Percentiles rank a stretch among this genome's conserved stretches.
These are phyloP conservation scores for Lepisosteus osseus DNA, from an alignment of 2,113 vertebrate species.

Conservation along the genomic window DNA sequence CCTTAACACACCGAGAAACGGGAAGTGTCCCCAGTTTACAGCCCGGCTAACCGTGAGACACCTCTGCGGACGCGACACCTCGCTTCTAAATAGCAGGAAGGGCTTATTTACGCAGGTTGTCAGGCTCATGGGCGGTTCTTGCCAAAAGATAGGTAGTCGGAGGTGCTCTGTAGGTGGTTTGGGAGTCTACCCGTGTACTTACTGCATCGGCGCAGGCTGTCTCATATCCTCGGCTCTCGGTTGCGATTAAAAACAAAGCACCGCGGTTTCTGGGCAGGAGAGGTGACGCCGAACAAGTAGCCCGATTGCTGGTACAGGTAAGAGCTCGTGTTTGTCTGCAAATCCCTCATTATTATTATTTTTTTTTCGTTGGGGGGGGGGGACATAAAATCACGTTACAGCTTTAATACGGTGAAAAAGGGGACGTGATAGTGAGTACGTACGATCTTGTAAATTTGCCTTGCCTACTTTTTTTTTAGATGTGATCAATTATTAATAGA, in stretches of 20 bases:
- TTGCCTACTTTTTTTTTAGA: too few species aligned
- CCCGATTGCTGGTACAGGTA: constrained; percentile 13
- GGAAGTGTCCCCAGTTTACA: constrained; percentile 13
- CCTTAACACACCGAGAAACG: constrained; percentile 7
- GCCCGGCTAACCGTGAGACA: neutral
- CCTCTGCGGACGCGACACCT: neutral
- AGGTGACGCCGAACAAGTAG: constrained; percentile 23
- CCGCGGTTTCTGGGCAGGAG: constrained; percentile 48
- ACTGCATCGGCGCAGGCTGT: too few species aligned
- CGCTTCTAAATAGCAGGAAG: neutral
- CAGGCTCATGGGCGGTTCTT: constrained; percentile 16
- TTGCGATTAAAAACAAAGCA: constrained; percentile 27
- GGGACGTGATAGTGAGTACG: too few species aligned
- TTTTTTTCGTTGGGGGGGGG: too few species aligned
- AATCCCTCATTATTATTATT: too few species aligned
- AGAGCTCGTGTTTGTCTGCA: too few species aligned
- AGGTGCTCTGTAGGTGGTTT: neutral
- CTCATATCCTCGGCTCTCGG: constrained; percentile 29
- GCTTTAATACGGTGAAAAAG: too few species aligned
- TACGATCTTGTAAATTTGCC: too few species aligned
- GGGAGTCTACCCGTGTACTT: neutral
- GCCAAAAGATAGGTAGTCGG: constrained; percentile 1
- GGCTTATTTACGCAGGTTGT: constrained; percentile 2
- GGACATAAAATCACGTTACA: too few species aligned
- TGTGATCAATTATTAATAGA: too few species aligned